phyloP scores from a whole-genome alignment of 2,888 invertebrate species.

The Scrobipalpa costella region DNA sequence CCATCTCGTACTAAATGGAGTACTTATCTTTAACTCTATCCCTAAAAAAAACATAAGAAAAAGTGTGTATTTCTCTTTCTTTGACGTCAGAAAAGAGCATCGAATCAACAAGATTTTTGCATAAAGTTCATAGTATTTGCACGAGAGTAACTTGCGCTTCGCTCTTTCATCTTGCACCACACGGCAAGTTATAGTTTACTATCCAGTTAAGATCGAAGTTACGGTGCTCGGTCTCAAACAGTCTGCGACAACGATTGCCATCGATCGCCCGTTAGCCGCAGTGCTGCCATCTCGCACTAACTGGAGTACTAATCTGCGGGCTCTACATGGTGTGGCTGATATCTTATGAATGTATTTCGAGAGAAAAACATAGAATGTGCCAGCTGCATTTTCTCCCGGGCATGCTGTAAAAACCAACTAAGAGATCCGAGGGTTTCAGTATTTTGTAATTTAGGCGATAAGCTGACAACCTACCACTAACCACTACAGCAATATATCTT shows the following conservation, averaged over 20 bases:
- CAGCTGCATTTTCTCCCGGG: background rate
- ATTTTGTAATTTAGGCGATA: too few relatives aligned
- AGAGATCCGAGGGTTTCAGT: too few relatives aligned
- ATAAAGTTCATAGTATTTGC: too few relatives aligned
- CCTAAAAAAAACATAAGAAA: too few relatives aligned
- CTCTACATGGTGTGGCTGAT: background rate
- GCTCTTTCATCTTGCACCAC: background rate
- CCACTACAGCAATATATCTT: too few relatives aligned
- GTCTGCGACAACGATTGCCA: slow-evolving; percentile 22
- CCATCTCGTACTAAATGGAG: background rate
- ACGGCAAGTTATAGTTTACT: slow-evolving; percentile 27
- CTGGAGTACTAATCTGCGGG: background rate
- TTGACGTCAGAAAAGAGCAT: too few relatives aligned
- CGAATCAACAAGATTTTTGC: too few relatives aligned
- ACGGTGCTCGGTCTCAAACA: slow-evolving; percentile 28
- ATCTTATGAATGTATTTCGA: background rate
- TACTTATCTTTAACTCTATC: too few relatives aligned
- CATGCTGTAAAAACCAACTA: too few relatives aligned
- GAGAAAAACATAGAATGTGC: background rate
- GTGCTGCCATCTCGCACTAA: background rate
- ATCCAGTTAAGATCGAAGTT: slow-evolving; percentile 28
- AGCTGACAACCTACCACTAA: too few relatives aligned
- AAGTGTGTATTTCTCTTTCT: too few relatives aligned
- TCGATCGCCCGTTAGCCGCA: slow-evolving; percentile 11
- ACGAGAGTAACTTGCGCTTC: background rate